Evolutionary conservation across 2,888 invertebrate species (phyloP).

Genomic region (Plebejus argus): DNA sequence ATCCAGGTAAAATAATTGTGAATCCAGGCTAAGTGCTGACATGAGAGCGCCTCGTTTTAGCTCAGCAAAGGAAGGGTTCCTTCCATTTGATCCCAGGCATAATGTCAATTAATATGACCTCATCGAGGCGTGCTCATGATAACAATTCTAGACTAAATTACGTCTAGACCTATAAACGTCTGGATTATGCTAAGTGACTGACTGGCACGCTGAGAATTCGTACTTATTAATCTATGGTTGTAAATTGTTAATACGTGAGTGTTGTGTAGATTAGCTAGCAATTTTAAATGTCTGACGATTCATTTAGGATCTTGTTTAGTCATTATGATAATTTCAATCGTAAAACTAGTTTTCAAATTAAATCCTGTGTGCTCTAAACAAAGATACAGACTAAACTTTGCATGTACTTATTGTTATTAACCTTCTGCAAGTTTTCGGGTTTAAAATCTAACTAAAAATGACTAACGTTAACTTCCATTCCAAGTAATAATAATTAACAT

Average conservation of each 20-base stretch:
- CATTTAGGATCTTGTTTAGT: neutral
- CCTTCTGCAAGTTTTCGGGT: too few species aligned
- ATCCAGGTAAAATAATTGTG: neutral
- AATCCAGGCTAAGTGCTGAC: constrained; percentile 36
- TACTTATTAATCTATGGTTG: neutral
- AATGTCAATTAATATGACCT: constrained; percentile 29
- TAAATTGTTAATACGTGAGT: neutral
- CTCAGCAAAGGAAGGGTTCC: neutral
- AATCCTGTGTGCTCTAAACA: neutral
- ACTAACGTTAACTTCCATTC: neutral
- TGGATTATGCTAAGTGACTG: neutral
- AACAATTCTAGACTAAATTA: constrained; percentile 7
- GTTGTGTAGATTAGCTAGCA: too few species aligned
- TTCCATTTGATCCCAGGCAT: constrained; percentile 12
- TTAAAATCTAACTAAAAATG: too few species aligned
- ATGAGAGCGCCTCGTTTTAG: constrained; percentile 3
- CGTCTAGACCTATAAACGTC: neutral
- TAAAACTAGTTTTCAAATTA: neutral
- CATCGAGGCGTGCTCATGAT: constrained; percentile 18
- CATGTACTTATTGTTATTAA: too few species aligned
- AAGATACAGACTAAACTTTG: too few species aligned
- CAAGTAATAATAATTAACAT: neutral
- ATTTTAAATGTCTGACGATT: neutral
- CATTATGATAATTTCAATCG: neutral
- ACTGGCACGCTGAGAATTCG: neutral